Evolutionary conservation across 2,797 vertebrate species (phyloP), one percentile per base, ranked within the genome.

Genomic region (Muraenolepis orangiensis): DNA sequence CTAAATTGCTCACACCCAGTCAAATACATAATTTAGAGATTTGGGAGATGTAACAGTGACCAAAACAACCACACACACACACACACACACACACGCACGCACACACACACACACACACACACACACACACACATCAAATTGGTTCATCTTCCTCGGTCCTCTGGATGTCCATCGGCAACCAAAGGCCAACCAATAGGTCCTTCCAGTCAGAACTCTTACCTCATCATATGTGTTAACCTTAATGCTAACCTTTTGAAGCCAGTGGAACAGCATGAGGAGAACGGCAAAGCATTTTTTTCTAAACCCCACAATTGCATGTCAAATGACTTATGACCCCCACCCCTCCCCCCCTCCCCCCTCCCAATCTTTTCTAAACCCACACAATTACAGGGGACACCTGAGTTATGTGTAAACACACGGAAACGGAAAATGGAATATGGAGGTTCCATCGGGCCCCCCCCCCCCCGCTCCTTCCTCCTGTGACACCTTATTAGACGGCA

Each of bases 1-100:
- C 32, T 26, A 87, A 78, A 69, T 81, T 83, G 90, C 85, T 86
- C 57, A 64, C 57, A 64, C 57, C 85, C 92, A 88, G 93, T 91
- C 78, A 82, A 90, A 90, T 90, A 86, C 88, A 92, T 93, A 85
- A 92, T 92, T 29, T 10, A 72, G 8, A 40, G 29, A 31, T n/a
- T n/a, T n/a, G 8, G 26, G 40, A 71, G n/a, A 29, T n/a, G 51
- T 14, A 66, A 29, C 70, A 28, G 69, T 23, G 42, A 36, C n/a
- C n/a, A 29, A 40, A 57, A 11, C 20, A 38, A 57, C 11, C 6
- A 31, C 26, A 64, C 57, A 26, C 57, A n/a, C 32, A 34, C 32
- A 34, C 32, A 34, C 32, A 34, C 32, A 34, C 32, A 34, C 32
- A 57, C 57, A 26, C 57, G 26, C 14, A 64, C 14, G 26, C 57